Evolutionary conservation across 2,797 vertebrate genomes (phyloP), one percentile per base, ranked within the genome.

Genomic region (Danio albolineatus): DNA sequence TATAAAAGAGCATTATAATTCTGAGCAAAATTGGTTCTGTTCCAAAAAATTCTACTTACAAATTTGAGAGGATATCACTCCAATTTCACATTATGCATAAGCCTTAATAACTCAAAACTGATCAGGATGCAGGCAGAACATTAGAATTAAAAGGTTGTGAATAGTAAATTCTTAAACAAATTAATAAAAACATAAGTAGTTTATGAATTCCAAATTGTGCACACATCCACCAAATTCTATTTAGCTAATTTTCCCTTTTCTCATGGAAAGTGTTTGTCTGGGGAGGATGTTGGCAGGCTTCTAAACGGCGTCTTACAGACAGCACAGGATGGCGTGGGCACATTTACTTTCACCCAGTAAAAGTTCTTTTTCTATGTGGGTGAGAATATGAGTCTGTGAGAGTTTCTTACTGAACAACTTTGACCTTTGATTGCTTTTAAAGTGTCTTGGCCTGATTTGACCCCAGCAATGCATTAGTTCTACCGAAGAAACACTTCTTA

Each of bases 351-450:
- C 44, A 10, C 43, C 65, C 44, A 28, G 44, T 19, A 12, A 17
- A 36, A 49, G 7, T 67, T 67, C 7, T 7, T 48, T 28, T 28
- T 53, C 46, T 38, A 7, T 70, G 28, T 51, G 48, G 66, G 66
- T 70, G 48, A 51, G 66, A 67, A 14, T 38, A 21, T 44, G 38
- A 72, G 13, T 67, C 44, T 36, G 46, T 12, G 70, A 28, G 70
- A 43, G 51, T 14, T 16, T 17, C 43, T 60, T n/a, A 7, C 41
- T 5, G 51, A 54, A 17, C 16, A 54, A 16, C 4, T 48, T 12
- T 73, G 46, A 62, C 73, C 46, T 62, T 62, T 51, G n/a, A 19
- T 14, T 41, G 73, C 44, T 75, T 62, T 64, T 51, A 62, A 36
- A 60, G 56, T 21, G 14, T 44, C 41, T 60, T 59, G 54, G 5